Percentiles rank a stretch among this genome's conserved stretches.
Conservation (phyloP, 2,113 vertebrate genomes). For the Colius striatus region DNA sequence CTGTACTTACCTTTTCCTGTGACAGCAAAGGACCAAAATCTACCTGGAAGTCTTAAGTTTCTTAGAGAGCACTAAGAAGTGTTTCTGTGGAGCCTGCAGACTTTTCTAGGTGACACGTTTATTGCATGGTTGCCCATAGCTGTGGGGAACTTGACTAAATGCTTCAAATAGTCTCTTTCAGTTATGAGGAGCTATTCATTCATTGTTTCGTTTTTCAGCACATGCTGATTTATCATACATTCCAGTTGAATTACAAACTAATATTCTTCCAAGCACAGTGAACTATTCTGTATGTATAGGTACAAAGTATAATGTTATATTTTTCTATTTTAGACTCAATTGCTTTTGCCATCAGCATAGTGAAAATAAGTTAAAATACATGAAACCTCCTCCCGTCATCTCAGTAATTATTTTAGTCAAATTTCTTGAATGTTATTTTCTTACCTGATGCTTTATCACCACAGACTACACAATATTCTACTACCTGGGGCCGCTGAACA, state of each 20-base stretch:
- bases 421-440: not conserved
- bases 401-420: not conserved
- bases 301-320: not conserved
- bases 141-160: not conserved
- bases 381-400: not conserved
- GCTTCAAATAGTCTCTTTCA: not conserved
- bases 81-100: not conserved
- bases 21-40: not conserved
- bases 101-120: not conserved
- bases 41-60: not conserved
- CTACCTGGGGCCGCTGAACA: slow-evolving; percentile 88
- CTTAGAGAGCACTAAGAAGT: not conserved
- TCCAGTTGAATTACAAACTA: not conserved
- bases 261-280: not conserved
- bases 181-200: not conserved
- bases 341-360: not conserved
- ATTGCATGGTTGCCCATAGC: not conserved
- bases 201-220: not conserved
- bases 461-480: slow-evolving; percentile 97
- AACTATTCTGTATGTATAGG: not conserved
- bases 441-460: slow-evolving; percentile 98
- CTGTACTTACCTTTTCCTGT: not conserved
- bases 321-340: not conserved
- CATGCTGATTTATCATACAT: not conserved
- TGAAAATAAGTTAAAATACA: not conserved